Conservation (phyloP, 2,113 vertebrate species). For the Malurus alboscapulatus region DNA sequence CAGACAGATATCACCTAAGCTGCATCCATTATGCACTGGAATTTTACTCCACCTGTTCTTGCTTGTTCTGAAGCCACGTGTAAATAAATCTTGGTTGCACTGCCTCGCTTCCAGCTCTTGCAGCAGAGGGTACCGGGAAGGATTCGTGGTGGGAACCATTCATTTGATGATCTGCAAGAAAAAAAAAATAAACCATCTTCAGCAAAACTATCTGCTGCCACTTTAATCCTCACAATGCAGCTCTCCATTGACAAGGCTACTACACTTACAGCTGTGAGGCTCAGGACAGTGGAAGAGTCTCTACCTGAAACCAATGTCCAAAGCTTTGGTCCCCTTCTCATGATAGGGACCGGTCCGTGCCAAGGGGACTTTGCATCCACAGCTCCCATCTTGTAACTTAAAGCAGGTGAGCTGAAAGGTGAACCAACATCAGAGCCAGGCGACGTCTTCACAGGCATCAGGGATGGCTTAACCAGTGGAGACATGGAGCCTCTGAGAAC, state of each 20-base stretch:
- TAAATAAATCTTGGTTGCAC: slow-evolving; percentile 67
- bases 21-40: background rate
- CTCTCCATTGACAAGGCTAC: background rate
- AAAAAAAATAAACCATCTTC: background rate
- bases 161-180: slow-evolving; percentile 65
- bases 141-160: slow-evolving; percentile 52
- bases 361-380: slow-evolving; percentile 79
- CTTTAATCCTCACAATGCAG: background rate
- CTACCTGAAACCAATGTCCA: slow-evolving; percentile 88
- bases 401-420: slow-evolving; percentile 77
- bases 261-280: background rate
- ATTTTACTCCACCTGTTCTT: slow-evolving; percentile 83
- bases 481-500: slow-evolving; percentile 73
- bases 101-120: slow-evolving; percentile 15
- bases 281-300: background rate
- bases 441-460: slow-evolving; percentile 63
- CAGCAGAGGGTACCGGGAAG: background rate
- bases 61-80: slow-evolving; percentile 85
- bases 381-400: slow-evolving; percentile 71
- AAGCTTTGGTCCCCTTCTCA: slow-evolving; percentile 84
- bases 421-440: slow-evolving; percentile 78
- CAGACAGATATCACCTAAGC: background rate
- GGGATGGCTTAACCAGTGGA: slow-evolving; percentile 75
- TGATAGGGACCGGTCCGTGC: slow-evolving; percentile 74
- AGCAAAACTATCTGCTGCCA: background rate